Percentiles rank a stretch among this genome's conserved stretches.
Conservation (phyloP, 2,797 vertebrate genomes). For the Meriones psammophilus region DNA sequence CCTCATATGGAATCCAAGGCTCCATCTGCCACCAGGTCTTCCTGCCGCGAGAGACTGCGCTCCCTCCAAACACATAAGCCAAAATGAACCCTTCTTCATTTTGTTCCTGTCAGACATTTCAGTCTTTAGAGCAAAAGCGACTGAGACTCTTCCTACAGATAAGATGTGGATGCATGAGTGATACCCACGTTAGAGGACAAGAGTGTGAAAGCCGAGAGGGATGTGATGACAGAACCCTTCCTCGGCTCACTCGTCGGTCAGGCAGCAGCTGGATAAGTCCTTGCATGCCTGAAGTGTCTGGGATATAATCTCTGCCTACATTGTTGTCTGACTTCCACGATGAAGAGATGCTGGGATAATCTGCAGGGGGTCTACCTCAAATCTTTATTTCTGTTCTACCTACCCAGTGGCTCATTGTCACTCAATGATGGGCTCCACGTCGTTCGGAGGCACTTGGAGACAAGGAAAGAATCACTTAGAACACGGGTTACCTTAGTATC, state of each 20-base stretch:
- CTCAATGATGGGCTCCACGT: not conserved
- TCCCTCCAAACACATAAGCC: not conserved
- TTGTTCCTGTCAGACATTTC: not conserved
- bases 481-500: not conserved
- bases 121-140: not conserved
- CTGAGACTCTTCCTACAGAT: not conserved
- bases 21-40: not conserved
- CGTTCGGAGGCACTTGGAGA: not conserved
- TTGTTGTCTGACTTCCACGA: not conserved
- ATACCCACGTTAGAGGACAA: accelerated
- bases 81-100: not conserved
- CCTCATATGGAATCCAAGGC: not conserved
- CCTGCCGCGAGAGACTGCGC: too few species aligned
- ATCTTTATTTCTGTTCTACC: not conserved
- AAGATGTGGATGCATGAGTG: accelerated
- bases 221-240: not conserved
- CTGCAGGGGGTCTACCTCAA: not conserved
- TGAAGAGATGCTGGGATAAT: not conserved
- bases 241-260: not conserved
- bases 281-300: not conserved
- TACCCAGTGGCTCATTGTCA: not conserved
- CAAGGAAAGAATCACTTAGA: not conserved
- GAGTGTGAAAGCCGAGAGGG: not conserved
- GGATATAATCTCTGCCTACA: not conserved
- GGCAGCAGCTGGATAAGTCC: too few species aligned